A percentile compares a stretch with the other conserved stretches of the same genome.
phyloP scores from a whole-genome alignment of 37 sponge, comb jelly and placozoan species.

The Eunapius fragilis region DNA sequence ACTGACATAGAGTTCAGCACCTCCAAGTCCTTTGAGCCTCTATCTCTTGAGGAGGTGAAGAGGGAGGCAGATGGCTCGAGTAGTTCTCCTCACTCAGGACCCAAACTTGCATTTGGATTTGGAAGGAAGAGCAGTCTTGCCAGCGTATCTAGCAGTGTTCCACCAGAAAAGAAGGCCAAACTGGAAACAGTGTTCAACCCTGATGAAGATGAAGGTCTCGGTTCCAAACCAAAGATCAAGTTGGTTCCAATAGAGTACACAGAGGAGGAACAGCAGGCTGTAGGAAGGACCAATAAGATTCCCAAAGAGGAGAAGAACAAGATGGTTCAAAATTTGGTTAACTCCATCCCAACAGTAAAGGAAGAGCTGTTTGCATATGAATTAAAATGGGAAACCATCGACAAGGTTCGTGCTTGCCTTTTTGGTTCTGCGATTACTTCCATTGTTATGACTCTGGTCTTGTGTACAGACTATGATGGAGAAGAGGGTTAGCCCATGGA shows the following conservation, averaged over 20 bases:
- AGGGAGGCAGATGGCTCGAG: slow-evolving; percentile 15
- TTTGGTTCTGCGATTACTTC: background rate
- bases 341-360: slow-evolving; percentile 88
- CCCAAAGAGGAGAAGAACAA: slow-evolving; percentile 88
- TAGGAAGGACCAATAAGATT: slow-evolving; percentile 31
- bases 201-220: slow-evolving; percentile 57
- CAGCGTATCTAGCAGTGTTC: background rate
- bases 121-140: slow-evolving; percentile 20
- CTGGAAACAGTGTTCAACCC: slow-evolving; percentile 55
- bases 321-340: slow-evolving; percentile 85
- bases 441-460: no score
- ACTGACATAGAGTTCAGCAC: slow-evolving; percentile 15
- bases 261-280: slow-evolving; percentile 63
- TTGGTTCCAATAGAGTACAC: slow-evolving; percentile 69
- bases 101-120: slow-evolving; percentile 71
- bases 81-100: slow-evolving; percentile 25
- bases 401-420: slow-evolving; percentile 85
- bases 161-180: slow-evolving; percentile 4
- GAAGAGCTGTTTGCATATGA: slow-evolving; percentile 93
- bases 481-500: slow-evolving; percentile 93
- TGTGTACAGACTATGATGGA: slow-evolving; percentile 78
- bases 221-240: slow-evolving; percentile 67
- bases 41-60: background rate
- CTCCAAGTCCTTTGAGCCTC: background rate
- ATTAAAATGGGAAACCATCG: slow-evolving; percentile 90